Evolutionary conservation across 2,888 invertebrate genomes (phyloP).

Genomic region (Epiblema foenella): DNA sequence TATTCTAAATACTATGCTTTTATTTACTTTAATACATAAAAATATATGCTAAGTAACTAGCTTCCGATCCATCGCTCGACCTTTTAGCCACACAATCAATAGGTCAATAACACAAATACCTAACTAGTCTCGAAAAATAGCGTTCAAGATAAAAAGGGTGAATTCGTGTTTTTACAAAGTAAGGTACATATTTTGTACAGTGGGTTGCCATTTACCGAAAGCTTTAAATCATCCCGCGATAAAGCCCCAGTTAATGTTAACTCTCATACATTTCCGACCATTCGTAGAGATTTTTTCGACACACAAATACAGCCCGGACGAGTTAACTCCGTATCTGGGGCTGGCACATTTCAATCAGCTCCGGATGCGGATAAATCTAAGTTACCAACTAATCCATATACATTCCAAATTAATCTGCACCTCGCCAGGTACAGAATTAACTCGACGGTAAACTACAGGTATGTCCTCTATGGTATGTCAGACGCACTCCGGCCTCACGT

Average conservation of each 20-base stretch:
- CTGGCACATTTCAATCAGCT: too few species aligned
- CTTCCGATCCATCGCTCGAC: constrained; percentile 35
- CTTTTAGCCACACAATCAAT: constrained; percentile 39
- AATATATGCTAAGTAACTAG: constrained; percentile 38
- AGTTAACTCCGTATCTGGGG: too few species aligned
- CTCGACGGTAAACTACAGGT: neutral
- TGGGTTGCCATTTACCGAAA: constrained; percentile 24
- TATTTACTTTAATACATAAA: constrained; percentile 40
- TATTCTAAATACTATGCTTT: constrained; percentile 39
- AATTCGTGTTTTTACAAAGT: constrained; percentile 36
- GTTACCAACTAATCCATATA: too few species aligned
- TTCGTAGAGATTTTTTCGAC: neutral
- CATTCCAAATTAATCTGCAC: too few species aligned
- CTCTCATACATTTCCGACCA: constrained; percentile 1
- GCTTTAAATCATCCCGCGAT: constrained; percentile 18
- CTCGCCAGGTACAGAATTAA: too few species aligned
- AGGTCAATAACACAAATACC: constrained; percentile 31
- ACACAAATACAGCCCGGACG: neutral
- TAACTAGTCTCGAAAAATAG: constrained; percentile 37
- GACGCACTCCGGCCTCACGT: neutral
- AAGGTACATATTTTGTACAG: constrained; percentile 43
- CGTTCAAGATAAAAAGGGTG: constrained; percentile 22
- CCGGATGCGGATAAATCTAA: too few species aligned
- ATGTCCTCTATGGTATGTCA: neutral
- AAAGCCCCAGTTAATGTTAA: neutral